A percentile compares a stretch with the other conserved stretches of the same genome.
Evolutionary conservation across 2,113 vertebrate species (phyloP).

Genomic region (Pholis gunnellus): DNA sequence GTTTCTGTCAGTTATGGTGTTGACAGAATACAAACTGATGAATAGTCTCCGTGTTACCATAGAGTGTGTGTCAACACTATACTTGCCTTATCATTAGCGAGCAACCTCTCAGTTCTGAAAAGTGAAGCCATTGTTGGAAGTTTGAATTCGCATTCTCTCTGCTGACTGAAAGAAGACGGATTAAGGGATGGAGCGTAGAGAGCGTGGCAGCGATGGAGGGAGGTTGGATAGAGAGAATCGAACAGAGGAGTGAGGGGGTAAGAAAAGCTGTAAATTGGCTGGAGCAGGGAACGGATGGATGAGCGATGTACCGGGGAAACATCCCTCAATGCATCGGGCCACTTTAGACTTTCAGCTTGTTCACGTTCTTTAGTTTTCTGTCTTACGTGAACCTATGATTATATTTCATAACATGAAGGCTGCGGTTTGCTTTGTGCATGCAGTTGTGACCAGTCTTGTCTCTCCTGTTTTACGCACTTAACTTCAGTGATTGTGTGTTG

Average conservation of each 20-base stretch:
- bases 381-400: not conserved
- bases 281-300: conserved; percentile 12
- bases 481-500: no score
- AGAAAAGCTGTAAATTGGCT: conserved; percentile 18
- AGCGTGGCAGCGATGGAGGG: not conserved
- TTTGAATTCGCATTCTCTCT: no score
- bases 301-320: not conserved
- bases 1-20: not conserved
- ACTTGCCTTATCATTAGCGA: no score
- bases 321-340: not conserved
- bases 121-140: no score
- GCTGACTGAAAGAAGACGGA: not conserved
- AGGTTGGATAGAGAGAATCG: not conserved
- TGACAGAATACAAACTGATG: not conserved
- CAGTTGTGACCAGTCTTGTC: not conserved
- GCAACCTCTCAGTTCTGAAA: no score
- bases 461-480: not conserved
- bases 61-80: not conserved
- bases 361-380: not conserved
- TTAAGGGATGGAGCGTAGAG: not conserved
- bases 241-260: not conserved
- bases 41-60: not conserved
- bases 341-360: not conserved
- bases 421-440: not conserved
- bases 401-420: not conserved